Evolutionary conservation across 2,888 invertebrate genomes (phyloP), one percentile per base, ranked within the genome.

Genomic region (Notocelia uddmanniana): DNA sequence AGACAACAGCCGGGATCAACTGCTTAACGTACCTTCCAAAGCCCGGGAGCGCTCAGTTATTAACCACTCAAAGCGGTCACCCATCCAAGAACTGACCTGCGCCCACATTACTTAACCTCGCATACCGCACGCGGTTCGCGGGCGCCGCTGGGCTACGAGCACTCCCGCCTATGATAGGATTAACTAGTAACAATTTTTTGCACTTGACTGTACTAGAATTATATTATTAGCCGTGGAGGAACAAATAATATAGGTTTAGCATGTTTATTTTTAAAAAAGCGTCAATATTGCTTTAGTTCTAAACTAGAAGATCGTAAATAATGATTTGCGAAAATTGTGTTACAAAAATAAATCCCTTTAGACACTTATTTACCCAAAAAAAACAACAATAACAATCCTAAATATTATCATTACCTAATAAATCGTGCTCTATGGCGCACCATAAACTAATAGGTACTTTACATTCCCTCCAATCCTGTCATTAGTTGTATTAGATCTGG

Each of bases 401-500:
- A 71, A 67, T 55, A 71, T 71, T 67, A 71, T 71, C 66, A 71
- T 71, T 71, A 71, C 71, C 66, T 31, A 71, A 74, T 74, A 74
- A 74, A 74, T 74, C 74, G 74, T 74, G 70, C 60, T 73, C 70
- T 74, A 74, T 73, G 74, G 70, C 63, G 73, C 68, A 73, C 79
- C 76, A 77, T 78, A 80, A 78, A 76, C 78, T 85, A 86, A 87
- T 85, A 88, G 88, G 81, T 80, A 83, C 85, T 84, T 83, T 83
- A 81, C 78, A 80, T 80, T 76, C 79, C 82, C 80, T 79, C 85
- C 81, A 84, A 86, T 86, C 83, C 90, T 82, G 81, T 90, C 89
- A 90, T 91, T 91, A 90, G 86, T 83, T 83, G 83, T 88, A 89
- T 90, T 89, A 90, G 91, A 90, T 91, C 87, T 89, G 89, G 83